phyloP scores from a whole-genome alignment of 2,113 vertebrate species.

The Leptocoma aspasia region DNA sequence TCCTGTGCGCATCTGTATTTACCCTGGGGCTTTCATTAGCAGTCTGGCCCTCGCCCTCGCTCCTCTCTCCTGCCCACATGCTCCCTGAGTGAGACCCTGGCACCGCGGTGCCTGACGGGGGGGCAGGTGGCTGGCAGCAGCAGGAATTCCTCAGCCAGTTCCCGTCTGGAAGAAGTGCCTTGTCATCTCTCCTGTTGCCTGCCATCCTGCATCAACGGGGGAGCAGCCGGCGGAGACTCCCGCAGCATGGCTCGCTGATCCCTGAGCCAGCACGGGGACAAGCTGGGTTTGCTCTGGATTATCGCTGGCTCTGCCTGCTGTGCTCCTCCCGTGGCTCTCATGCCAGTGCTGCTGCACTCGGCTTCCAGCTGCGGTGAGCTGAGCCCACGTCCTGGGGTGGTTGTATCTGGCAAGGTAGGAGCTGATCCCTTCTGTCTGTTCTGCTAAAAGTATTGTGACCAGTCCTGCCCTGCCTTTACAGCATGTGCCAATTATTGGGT shows the following conservation, averaged over 20 bases:
- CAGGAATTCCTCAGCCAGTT: background rate
- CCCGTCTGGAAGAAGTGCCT: background rate
- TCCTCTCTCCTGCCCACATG: background rate
- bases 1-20: slow-evolving; percentile 19
- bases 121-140: background rate
- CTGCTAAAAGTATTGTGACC: background rate
- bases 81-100: background rate
- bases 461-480: background rate
- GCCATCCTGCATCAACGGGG: background rate
- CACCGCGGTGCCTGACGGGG: background rate
- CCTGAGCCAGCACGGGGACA: background rate
- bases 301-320: background rate
- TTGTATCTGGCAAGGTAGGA: slow-evolving; percentile 28
- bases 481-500: background rate
- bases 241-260: background rate
- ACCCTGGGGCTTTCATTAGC: background rate
- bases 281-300: slow-evolving; percentile 8
- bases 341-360: background rate
- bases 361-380: background rate
- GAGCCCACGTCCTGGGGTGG: background rate
- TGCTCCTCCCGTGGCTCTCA: background rate
- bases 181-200: background rate
- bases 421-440: background rate
- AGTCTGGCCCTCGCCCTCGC: background rate
- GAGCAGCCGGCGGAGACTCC: background rate